Base-by-base conservation (phyloP, 2,113 vertebrate species). In the Pelobates fuscus region DNA sequence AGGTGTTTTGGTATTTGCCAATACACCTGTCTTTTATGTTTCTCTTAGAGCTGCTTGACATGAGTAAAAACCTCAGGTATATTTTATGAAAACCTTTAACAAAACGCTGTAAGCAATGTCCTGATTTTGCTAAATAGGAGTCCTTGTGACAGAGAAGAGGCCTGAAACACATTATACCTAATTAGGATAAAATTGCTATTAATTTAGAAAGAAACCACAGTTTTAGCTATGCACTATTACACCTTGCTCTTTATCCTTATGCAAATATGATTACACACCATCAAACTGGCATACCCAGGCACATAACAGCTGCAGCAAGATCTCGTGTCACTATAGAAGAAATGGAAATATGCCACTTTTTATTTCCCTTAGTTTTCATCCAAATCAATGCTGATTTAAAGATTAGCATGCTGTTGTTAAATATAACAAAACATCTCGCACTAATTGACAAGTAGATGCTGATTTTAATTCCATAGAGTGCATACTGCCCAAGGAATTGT, bases 1-100 rank as follows among this genome's bases (percentile, higher is more conserved):
- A 96, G 93, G 90, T 95, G 94, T 92, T 84, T 77, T 88, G 82
- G 88, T 87, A 89, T 89, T 80, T 89, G 83, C 88, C 78, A 83
- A 88, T 88, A 84, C 85, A 88, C 81, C 84, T 92, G 89, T 84
- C 84, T 88, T 84, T 87, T 81, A 83, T 27, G 84, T 61, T 67
- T 85, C 77, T 67, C 73, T 89, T 86, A 86, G 80, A 81, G 81
- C 67, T 82, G 61, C 81, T 72, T 79, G 80, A 77, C 70, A 75
- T 84, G 81, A 84, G 84, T 71, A 80, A 10, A 49, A 80, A 84
- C 71, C 67, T 84, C 61, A 81, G 80, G 82, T 85, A 77, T 77
- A 73, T 83, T 88, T 89, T 83, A 82, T 88, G 26, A 73, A n/a
- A 85, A 73, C 84, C 81, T 18, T 49, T 89, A 88, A 85, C n/a